phyloP scores from a whole-genome alignment of 2,113 vertebrate genomes.

The Pteropus alecto region DNA sequence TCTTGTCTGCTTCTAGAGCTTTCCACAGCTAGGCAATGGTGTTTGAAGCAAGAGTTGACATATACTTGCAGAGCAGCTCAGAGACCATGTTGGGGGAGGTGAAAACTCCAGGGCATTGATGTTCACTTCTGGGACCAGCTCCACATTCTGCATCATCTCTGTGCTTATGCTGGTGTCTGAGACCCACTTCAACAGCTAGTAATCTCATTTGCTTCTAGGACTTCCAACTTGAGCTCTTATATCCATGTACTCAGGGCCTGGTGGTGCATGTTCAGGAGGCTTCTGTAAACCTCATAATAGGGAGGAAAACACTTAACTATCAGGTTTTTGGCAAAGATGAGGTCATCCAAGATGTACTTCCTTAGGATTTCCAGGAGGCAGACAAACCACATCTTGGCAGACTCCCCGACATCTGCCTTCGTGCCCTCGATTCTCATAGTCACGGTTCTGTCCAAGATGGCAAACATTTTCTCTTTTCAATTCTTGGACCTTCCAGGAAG shows the following conservation, averaged over 20 bases:
- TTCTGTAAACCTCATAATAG: conserved; percentile 92
- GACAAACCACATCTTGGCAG: conserved; percentile 96
- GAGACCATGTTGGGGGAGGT: conserved; percentile 87
- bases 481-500: conserved; percentile 92
- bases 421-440: conserved; percentile 91
- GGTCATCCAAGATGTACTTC: conserved; percentile 92
- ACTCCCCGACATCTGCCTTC: conserved; percentile 90
- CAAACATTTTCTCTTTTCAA: conserved; percentile 94
- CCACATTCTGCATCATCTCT: conserved; percentile 94
- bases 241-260: conserved; percentile 88
- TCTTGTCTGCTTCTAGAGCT: conserved; percentile 94
- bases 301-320: conserved; percentile 93
- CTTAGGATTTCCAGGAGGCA: conserved; percentile 93
- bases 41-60: conserved; percentile 92
- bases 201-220: conserved; percentile 94
- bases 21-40: conserved; percentile 95
- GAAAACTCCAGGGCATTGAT: conserved; percentile 85
- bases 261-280: conserved; percentile 90
- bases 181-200: conserved; percentile 93
- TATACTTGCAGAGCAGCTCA: conserved; percentile 90
- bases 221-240: conserved; percentile 90
- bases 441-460: conserved; percentile 90
- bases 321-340: conserved; percentile 90
- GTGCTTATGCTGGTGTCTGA: conserved; percentile 91
- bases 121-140: conserved; percentile 90